Conservation (phyloP, 2,888 invertebrate species). For the Leptopilina myrica region DNA sequence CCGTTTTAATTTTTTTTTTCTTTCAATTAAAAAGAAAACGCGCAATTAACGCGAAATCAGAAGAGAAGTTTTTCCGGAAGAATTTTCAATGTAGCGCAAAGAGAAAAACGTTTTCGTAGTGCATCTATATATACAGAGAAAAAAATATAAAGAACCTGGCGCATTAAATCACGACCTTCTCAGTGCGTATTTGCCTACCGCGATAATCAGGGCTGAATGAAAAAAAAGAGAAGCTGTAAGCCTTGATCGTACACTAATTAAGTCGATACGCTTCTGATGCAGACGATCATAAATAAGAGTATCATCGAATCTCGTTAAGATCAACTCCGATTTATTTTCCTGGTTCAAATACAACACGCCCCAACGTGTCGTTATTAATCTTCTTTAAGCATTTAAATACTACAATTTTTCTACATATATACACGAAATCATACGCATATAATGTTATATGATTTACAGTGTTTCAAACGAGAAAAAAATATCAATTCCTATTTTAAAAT, state of each 20-base stretch:
- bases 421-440: background rate
- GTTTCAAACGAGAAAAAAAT: background rate
- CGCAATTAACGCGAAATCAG: background rate
- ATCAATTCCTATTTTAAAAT: too few species aligned
- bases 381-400: slow-evolving; percentile 12
- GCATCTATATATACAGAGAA: background rate
- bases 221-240: slow-evolving; percentile 51
- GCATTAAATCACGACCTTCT: slow-evolving; percentile 54
- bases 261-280: slow-evolving; percentile 43
- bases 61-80: slow-evolving; percentile 11
- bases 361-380: slow-evolving; percentile 24
- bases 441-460: background rate
- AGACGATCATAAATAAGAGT: slow-evolving; percentile 50
- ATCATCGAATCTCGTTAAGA: slow-evolving; percentile 46
- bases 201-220: slow-evolving; percentile 50
- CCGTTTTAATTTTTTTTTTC: background rate
- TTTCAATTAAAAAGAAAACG: background rate
- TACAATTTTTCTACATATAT: background rate
- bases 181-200: slow-evolving; percentile 55
- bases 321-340: slow-evolving; percentile 45
- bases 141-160: slow-evolving; percentile 35
- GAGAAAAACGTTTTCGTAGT: slow-evolving; percentile 10
- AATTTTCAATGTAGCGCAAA: slow-evolving; percentile 8
- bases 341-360: slow-evolving; percentile 29
- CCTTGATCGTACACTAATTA: slow-evolving; percentile 54